Base-by-base conservation (phyloP, 1,140 invertebrate species). In the Venustaconcha ellipsiformis region DNA sequence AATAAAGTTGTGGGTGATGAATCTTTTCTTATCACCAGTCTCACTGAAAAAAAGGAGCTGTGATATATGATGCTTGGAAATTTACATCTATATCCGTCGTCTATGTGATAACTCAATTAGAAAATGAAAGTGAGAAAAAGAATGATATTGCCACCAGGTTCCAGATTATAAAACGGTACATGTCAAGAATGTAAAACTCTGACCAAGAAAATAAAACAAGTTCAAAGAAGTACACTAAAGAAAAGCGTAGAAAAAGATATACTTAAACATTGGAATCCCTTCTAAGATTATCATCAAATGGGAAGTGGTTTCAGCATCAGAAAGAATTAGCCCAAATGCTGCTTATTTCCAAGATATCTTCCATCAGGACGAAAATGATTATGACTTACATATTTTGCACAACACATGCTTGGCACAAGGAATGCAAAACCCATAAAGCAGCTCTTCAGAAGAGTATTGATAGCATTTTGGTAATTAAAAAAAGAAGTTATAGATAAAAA, bases 401-500 rank as follows among this genome's bases (percentile, higher is more conserved):
- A 26, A 26, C 82, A 83, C 60, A 67, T 14, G 17, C 81, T 83
- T 58, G 62, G 78, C 66, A 82, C 80, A 13, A 74, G 80, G 2
- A 65, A 69, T 56, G 60, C 65, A 13, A 75, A 55, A 60, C 82
- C 80, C 14, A 70, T 80, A 23, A 76, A 73, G 64, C 73, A 76
- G 59, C 64, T 63, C 18, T 70, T 73, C n/a, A 26, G 76, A 56
- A 66, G 78, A 48, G 72, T 83, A n/a, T 78, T 78, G 18, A n/a
- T 76, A 14, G 72, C 77, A 8, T 72, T 23, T 57, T 64, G 26
- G 26, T 26, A 26, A 26, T 26, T 26, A 26, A 26, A 26, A 26
- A 26, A 26, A 26, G 26, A 26, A 26, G 26, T 26, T 26, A 26
- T 26, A 26, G 2, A 66, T 60, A 62, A 78, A 30, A 57, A 66